These are phyloP conservation scores for Anabas testudineus DNA, from an alignment of 2,797 vertebrate genomes.

Conservation along the genomic window DNA sequence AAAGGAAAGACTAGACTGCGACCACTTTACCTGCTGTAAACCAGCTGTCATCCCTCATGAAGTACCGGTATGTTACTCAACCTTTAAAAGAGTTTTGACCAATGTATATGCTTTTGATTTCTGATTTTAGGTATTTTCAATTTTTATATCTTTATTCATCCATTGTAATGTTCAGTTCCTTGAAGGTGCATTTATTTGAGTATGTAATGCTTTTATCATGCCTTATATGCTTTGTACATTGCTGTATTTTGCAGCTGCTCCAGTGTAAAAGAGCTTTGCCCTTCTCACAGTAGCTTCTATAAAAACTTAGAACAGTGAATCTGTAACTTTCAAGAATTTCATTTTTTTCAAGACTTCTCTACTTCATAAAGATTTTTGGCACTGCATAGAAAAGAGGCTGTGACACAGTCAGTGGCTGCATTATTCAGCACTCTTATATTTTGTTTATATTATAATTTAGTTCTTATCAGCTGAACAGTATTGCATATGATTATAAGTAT, in stretches of 20 bases:
- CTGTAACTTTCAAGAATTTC: conserved; percentile 32
- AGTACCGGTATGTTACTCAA: conserved; percentile 80
- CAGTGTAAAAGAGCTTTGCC: neutral
- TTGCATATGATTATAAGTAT: conserved; percentile 45
- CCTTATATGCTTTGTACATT: neutral
- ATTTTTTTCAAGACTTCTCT: conserved; percentile 59
- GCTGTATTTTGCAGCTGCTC: neutral
- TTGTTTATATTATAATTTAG: conserved; percentile 30
- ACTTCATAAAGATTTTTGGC: conserved; percentile 38
- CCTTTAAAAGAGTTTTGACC: neutral
- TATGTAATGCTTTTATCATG: neutral
- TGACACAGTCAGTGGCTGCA: neutral
- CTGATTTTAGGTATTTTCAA: no score
- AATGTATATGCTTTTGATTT: no score
- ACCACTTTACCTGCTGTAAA: conserved; percentile 69
- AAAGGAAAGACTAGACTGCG: conserved; percentile 75
- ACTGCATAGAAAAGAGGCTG: conserved; percentile 23
- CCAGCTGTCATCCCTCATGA: conserved; percentile 77
- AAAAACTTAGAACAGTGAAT: conserved; percentile 47
- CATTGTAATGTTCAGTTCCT: no score
- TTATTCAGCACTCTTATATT: conserved; percentile 11
- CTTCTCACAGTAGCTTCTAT: neutral
- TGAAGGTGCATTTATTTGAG: no score
- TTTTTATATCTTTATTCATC: neutral
- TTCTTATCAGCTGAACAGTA: conserved; percentile 16